Conservation (phyloP, 2,797 vertebrate species). For the Karalla daura region DNA sequence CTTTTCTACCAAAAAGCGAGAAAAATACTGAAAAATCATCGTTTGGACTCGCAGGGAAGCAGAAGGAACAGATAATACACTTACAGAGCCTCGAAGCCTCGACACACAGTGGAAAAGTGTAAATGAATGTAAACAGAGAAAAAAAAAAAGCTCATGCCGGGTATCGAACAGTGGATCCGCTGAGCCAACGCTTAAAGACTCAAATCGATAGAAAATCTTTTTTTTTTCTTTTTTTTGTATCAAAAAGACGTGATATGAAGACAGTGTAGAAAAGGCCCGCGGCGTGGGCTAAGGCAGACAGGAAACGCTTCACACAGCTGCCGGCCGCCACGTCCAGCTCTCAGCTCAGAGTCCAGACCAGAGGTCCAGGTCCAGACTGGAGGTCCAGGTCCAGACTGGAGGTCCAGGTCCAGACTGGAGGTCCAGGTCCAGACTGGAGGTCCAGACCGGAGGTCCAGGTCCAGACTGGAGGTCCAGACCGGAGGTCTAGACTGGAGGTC, state of each 20-base stretch:
- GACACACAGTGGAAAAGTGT: conserved; percentile 44
- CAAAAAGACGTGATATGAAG: conserved; percentile 38
- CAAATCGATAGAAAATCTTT: conserved; percentile 46
- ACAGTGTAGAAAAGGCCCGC: conserved; percentile 68
- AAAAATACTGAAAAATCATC: conserved; percentile 83
- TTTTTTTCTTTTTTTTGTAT: conserved; percentile 17
- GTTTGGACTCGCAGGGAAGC: conserved; percentile 63
- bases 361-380: neutral
- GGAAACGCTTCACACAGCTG: conserved; percentile 70
- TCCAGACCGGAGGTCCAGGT: too few relatives aligned
- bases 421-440: too few relatives aligned
- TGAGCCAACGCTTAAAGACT: conserved; percentile 34
- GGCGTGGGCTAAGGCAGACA: conserved; percentile 67
- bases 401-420: too few relatives aligned
- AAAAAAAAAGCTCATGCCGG: conserved; percentile 52
- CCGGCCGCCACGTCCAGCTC: conserved; percentile 63
- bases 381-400: too few relatives aligned
- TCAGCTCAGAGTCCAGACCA: too few relatives aligned
- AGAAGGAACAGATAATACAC: conserved; percentile 67
- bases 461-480: too few relatives aligned
- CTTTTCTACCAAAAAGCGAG: conserved; percentile 88
- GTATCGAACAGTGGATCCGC: conserved; percentile 49
- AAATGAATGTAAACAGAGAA: conserved; percentile 72
- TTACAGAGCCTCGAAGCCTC: conserved; percentile 45
- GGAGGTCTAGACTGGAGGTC: too few relatives aligned